Base-by-base conservation (phyloP, 2,113 vertebrate genomes). In the Limanda limanda region DNA sequence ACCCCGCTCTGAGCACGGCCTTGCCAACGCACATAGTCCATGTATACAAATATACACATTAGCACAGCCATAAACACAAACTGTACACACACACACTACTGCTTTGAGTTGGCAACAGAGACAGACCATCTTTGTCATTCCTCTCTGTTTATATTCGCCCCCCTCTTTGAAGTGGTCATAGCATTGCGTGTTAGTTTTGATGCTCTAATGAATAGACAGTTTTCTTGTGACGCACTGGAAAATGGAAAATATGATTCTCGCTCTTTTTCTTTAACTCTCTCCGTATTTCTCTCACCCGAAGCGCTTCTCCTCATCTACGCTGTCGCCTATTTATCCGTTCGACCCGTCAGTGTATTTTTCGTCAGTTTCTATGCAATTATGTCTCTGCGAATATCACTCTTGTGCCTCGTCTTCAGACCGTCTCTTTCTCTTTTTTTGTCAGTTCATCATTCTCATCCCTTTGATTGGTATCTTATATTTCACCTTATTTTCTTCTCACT, bases 151-250 rank as follows among this genome's bases (percentile, higher is more conserved):
- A 88, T 89, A 85, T 86, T 86, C 77, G 52, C 24, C 65, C 70
- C 13, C 68, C 1, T 47, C 86, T 92, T 86, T 91, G 85, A 92
- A 91, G 89, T 88, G 90, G 90, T 89, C 76, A 56, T 65, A 87
- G 72, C 72, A 74, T 81, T 70, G 82, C 72, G 48, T 86, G 88
- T 82, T 80, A 81, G 76, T 88, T 87, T 84, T 85, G 84, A 92
- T 88, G 88, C 82, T 86, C 78, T 86, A 88, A 91, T 91, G 89
- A 92, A 91, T 79, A 78, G 74, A 69, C 82, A 68, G 86, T 84
- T 89, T 88, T 89, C 74, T 81, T 87, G 79, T 76, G 85, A 90
- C 83, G 83, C 85, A 72, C 79, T 78, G 76, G 84, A 90, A 90
- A 87, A 89, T 88, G 88, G 89, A 92, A 91, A 90, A 75, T 87